These are phyloP conservation scores for Lordiphosa stackelbergi DNA, from an alignment of 1,140 invertebrate species.

Conservation along the genomic window DNA sequence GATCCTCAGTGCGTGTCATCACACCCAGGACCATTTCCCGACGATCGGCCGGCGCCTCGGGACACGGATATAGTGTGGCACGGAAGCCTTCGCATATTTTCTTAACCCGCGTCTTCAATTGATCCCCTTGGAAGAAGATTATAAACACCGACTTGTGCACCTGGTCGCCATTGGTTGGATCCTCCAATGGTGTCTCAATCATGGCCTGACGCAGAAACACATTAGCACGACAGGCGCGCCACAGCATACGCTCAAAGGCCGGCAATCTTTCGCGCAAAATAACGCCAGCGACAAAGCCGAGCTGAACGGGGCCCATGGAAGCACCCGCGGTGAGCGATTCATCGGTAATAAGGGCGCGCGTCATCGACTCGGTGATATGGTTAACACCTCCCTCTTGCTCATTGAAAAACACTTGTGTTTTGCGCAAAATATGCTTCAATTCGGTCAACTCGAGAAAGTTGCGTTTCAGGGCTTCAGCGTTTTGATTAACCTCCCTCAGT, in stretches of 20 bases:
- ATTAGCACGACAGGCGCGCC: constrained; percentile 96
- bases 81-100: constrained; percentile 98
- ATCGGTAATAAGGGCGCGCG: constrained; percentile 92
- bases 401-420: constrained; percentile 98
- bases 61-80: constrained; percentile 97
- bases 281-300: constrained; percentile 94
- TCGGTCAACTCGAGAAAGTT: constrained; percentile 98
- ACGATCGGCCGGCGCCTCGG: constrained; percentile 91
- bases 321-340: constrained; percentile 89
- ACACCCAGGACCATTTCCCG: constrained; percentile 96
- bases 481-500: constrained; percentile 97
- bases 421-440: constrained; percentile 95
- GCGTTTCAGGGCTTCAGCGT: constrained; percentile 96
- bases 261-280: constrained; percentile 94
- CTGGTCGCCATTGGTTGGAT: constrained; percentile 95
- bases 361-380: constrained; percentile 93
- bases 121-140: constrained; percentile 99
- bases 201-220: constrained; percentile 95
- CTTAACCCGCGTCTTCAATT: constrained; percentile 97
- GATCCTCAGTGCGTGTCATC: constrained; percentile 93
- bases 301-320: constrained; percentile 89
- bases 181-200: constrained; percentile 94
- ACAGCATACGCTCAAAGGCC: constrained; percentile 98
- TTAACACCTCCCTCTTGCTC: constrained; percentile 95
- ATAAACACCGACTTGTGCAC: constrained; percentile 99